Evolutionary conservation across 2,888 invertebrate species (phyloP), one percentile per base, ranked within the genome.

Genomic region (Caenorhabditis drosophilae): DNA sequence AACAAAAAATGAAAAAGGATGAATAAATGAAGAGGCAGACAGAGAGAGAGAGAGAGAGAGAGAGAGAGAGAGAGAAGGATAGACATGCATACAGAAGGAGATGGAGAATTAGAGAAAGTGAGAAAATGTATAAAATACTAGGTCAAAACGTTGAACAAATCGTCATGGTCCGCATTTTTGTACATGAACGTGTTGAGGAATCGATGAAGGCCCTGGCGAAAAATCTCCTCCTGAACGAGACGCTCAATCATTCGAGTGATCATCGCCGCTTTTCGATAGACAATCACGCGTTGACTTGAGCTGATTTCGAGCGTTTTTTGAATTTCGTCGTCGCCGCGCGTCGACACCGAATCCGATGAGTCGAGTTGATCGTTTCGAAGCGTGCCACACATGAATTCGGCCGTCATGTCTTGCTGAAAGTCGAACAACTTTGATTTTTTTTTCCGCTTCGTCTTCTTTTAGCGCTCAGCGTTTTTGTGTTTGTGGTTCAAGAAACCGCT

Each of bases 141-240:
- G n/a, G 61, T 56, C 11, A 77, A 58, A n/a, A 67, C 70, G 40
- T 64, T 59, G 41, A 75, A 67, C 42, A 77, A 47, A 52, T 77
- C 76, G n/a, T 71, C 62, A 38, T 73, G 71, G 45, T 76, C 73
- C 2, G 75, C 77, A 54, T 76, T 78, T 11, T 68, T 60, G 51
- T 76, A 78, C 16, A 58, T 47, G 47, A 70, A 72, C 34, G 50
- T 49, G 27, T 60, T 57, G 12, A 78, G 50, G 47, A 74, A 78
- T 15, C 56, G 47, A 9, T 59, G 36, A 16, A 78, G 66, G 23
- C 75, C 78, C 27, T 67, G 36, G 16, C 62, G 68, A 54, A 78
- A 78, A 0, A 60, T 51, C 18, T 74, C 58, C 44, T 72, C 63
- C 22, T 73, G 67, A 1, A 78, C 63, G 18, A 73, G 54, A 23